These are phyloP conservation scores for Chromobotia macracanthus DNA, from an alignment of 2,797 vertebrate species.

Conservation along the genomic window DNA sequence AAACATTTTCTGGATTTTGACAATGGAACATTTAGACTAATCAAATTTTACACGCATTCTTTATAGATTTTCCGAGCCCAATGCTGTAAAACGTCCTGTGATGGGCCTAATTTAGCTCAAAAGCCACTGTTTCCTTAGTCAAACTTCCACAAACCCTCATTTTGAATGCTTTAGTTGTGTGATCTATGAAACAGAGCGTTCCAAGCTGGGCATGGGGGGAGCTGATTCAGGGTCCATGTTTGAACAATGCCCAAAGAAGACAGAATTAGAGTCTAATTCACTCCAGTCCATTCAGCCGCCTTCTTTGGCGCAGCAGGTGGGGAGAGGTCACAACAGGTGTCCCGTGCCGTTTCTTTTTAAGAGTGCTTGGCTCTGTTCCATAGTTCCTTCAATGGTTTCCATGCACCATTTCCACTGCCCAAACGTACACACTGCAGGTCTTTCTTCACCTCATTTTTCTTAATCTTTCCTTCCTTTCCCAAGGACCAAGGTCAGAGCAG, in stretches of 20 bases:
- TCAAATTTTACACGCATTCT: constrained; percentile 23
- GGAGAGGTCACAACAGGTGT: constrained; percentile 74
- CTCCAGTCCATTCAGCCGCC: constrained; percentile 62
- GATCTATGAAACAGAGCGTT: constrained; percentile 23
- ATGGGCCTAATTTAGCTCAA: constrained; percentile 19
- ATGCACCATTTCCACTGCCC: constrained; percentile 79
- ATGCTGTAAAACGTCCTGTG: not conserved
- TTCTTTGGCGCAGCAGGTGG: constrained; percentile 54
- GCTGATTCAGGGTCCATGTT: constrained; percentile 18
- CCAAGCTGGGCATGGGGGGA: constrained; percentile 32
- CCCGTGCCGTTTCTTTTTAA: constrained; percentile 60
- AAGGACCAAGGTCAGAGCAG: constrained; percentile 29
- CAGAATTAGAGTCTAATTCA: constrained; percentile 58
- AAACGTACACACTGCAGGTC: constrained; percentile 68
- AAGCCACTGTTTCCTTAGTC: constrained; percentile 31
- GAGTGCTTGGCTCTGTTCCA: constrained; percentile 69
- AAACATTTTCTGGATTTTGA: constrained; percentile 67
- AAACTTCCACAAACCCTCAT: constrained; percentile 16
- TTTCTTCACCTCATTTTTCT: constrained; percentile 59
- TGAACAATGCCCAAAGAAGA: constrained; percentile 47
- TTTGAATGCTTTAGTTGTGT: constrained; percentile 26
- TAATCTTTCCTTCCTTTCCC: constrained; percentile 55
- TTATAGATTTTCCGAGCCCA: constrained; percentile 55
- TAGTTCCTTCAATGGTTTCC: constrained; percentile 70
- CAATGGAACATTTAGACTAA: constrained; percentile 44